Conservation (phyloP, 2,113 vertebrate genomes). For the Trogon melanurus region DNA sequence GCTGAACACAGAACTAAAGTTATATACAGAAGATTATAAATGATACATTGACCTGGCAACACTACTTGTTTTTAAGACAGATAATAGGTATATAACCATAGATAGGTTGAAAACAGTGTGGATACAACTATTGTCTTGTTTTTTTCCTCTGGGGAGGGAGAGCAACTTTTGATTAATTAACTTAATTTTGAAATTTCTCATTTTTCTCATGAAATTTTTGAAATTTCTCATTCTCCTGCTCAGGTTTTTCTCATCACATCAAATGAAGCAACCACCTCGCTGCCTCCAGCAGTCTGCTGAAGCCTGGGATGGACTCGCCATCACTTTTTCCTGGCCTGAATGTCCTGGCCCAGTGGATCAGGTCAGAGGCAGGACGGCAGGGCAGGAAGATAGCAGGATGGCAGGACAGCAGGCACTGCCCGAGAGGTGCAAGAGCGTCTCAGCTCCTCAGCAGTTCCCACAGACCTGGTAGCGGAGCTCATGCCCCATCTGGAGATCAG, state of each 20-base stretch:
- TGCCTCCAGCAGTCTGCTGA: not conserved
- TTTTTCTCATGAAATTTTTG: no score
- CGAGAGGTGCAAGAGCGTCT: not conserved
- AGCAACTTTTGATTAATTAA: not conserved
- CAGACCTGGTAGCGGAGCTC: not conserved
- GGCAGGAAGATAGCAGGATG: not conserved
- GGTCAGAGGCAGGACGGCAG: not conserved
- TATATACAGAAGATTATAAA: not conserved
- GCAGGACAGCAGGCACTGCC: not conserved
- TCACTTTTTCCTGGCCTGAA: not conserved
- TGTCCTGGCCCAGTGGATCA: rapidly evolving
- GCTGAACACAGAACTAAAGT: not conserved
- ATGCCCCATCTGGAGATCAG: not conserved
- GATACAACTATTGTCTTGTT: not conserved
- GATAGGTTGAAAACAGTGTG: not conserved
- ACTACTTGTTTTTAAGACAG: not conserved
- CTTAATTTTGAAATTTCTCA: not conserved
- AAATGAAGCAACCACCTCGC: not conserved
- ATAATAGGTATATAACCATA: not conserved
- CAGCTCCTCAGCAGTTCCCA: not conserved
- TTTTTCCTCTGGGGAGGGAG: not conserved
- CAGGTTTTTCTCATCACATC: rapidly evolving
- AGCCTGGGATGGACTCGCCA: not conserved
- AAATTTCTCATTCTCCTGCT: not conserved
- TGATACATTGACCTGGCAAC: not conserved